Conservation (phyloP, 2,888 invertebrate species). For the Ferrisia virgata region DNA sequence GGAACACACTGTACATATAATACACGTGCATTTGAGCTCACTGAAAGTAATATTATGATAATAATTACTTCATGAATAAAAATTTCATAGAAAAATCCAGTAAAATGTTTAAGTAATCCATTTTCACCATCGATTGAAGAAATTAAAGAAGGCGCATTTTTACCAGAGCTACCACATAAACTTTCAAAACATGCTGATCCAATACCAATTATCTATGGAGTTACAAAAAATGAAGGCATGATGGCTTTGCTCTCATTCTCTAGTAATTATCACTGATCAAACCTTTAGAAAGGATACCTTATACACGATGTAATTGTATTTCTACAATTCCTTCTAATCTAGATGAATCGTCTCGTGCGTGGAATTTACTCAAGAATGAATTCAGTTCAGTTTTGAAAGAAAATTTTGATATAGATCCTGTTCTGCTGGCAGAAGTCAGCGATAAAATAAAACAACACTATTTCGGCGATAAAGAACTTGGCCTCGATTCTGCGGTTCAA, state of each 20-base stretch:
- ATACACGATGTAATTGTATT: too few relatives aligned
- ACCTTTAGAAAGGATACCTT: too few relatives aligned
- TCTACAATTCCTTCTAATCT: too few relatives aligned
- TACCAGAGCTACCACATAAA: conserved; percentile 61
- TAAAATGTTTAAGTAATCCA: conserved; percentile 21
- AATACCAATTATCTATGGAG: conserved; percentile 72
- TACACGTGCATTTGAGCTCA: too few relatives aligned
- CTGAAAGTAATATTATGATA: too few relatives aligned
- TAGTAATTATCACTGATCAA: too few relatives aligned
- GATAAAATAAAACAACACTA: neutral
- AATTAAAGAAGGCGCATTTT: conserved; percentile 54
- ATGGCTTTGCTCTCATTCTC: conserved; percentile 52
- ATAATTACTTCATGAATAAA: too few relatives aligned
- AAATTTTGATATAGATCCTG: neutral
- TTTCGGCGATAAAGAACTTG: neutral
- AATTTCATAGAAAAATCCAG: neutral
- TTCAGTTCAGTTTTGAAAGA: neutral
- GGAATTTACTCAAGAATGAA: neutral
- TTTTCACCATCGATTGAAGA: conserved; percentile 47
- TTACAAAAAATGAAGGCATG: conserved; percentile 71
- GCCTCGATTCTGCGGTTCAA: neutral
- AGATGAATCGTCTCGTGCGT: neutral
- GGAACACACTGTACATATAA: too few relatives aligned
- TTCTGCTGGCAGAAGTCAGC: neutral
- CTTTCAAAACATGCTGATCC: conserved; percentile 56